phyloP scores from a whole-genome alignment of 2,888 invertebrate species.

The Lasioglossum oenotherae region DNA sequence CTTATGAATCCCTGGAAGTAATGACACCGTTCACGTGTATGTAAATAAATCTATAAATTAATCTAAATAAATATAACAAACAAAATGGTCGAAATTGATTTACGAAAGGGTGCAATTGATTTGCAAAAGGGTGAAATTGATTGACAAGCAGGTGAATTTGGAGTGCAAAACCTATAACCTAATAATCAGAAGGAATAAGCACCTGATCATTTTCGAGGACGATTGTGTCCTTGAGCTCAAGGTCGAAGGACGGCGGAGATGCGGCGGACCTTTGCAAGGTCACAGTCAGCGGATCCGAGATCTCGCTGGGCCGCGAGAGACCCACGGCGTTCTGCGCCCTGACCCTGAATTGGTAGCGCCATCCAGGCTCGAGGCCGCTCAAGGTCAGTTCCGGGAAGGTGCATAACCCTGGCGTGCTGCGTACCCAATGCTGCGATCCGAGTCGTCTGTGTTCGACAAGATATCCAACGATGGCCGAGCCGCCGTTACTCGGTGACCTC shows the following conservation, averaged over 20 bases:
- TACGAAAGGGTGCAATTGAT: no score
- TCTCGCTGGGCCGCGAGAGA: constrained; percentile 92
- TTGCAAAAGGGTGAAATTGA: no score
- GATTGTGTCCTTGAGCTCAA: constrained; percentile 89
- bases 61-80: no score
- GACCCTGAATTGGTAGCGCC: constrained; percentile 95
- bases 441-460: constrained; percentile 91
- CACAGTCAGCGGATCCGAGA: constrained; percentile 94
- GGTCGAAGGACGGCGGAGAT: constrained; percentile 90
- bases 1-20: no score
- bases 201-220: constrained; percentile 93
- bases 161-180: not conserved
- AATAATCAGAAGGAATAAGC: not conserved
- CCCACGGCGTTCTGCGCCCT: constrained; percentile 97
- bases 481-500: constrained; percentile 93
- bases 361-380: constrained; percentile 93
- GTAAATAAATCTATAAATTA: no score
- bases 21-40: no score
- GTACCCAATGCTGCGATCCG: constrained; percentile 93
- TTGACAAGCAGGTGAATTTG: no score
- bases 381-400: constrained; percentile 91
- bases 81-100: no score
- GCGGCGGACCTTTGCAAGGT: constrained; percentile 89
- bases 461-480: constrained; percentile 93
- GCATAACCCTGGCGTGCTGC: constrained; percentile 91